These are phyloP conservation scores for Bradypus variegatus DNA, from an alignment of 2,797 vertebrate genomes.

Conservation along the genomic window DNA sequence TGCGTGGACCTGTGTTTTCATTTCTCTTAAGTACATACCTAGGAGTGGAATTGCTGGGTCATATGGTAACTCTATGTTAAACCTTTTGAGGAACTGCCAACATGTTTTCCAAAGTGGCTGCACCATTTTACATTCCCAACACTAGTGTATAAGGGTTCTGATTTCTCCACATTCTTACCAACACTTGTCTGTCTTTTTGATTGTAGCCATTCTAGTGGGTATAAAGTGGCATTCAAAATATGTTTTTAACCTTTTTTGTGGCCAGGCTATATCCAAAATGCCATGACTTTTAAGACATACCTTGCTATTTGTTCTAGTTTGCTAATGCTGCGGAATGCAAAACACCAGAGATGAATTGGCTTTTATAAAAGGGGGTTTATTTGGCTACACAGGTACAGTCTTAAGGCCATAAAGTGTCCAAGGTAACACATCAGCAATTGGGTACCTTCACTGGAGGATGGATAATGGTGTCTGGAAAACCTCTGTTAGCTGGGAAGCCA, in stretches of 20 bases:
- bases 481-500: no score
- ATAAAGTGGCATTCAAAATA: not conserved
- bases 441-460: no score
- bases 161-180: accelerated
- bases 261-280: not conserved
- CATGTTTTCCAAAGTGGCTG: accelerated
- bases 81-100: not conserved
- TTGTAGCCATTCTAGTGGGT: accelerated
- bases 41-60: no score
- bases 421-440: no score
- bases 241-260: not conserved
- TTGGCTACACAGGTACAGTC: no score
- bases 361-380: no score
- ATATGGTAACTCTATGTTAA: accelerated
- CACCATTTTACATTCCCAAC: accelerated
- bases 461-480: no score
- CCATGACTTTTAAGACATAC: accelerated
- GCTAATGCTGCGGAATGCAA: no score
- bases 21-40: accelerated
- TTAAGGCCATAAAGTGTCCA: no score
- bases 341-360: no score
- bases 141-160: accelerated
- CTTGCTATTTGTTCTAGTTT: no score
- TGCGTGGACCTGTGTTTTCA: accelerated
- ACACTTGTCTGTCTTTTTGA: not conserved